Percentiles rank a stretch among this genome's conserved stretches.
Conservation (phyloP, 2,888 invertebrate species). For the Syrphus vitripennis region DNA sequence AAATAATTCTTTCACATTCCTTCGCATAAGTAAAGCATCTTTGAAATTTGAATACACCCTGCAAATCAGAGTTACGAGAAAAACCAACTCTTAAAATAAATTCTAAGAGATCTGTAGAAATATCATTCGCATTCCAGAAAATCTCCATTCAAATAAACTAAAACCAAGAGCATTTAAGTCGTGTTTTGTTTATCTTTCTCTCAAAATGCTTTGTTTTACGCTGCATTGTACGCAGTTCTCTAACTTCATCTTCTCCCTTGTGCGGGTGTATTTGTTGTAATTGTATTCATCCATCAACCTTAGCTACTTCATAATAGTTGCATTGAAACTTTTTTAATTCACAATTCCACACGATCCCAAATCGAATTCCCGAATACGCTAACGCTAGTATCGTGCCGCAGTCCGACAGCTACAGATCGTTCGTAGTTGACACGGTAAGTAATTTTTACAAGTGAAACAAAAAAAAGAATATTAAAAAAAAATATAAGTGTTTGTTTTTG, state of each 20-base stretch:
- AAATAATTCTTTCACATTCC: background rate
- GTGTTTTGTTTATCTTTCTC: conserved; percentile 62
- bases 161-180: conserved; percentile 5
- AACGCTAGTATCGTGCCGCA: conserved; percentile 56
- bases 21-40: background rate
- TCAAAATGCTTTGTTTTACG: conserved; percentile 44
- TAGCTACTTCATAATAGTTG: background rate
- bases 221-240: conserved; percentile 7
- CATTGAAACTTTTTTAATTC: conserved; percentile 50
- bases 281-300: background rate
- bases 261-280: conserved; percentile 31
- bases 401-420: conserved; percentile 57
- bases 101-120: background rate
- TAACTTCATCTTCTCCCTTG: conserved; percentile 13
- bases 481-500: conserved; percentile 17
- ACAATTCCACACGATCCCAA: conserved; percentile 13
- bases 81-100: background rate
- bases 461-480: background rate
- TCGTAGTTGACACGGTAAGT: conserved; percentile 48
- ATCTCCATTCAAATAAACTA: background rate
- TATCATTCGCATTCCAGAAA: background rate
- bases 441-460: conserved; percentile 20
- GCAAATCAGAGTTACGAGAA: background rate
- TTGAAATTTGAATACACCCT: background rate
- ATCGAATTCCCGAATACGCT: background rate